These are phyloP conservation scores for Alectura lathami DNA, from an alignment of 2,113 vertebrate genomes.

Conservation along the genomic window DNA sequence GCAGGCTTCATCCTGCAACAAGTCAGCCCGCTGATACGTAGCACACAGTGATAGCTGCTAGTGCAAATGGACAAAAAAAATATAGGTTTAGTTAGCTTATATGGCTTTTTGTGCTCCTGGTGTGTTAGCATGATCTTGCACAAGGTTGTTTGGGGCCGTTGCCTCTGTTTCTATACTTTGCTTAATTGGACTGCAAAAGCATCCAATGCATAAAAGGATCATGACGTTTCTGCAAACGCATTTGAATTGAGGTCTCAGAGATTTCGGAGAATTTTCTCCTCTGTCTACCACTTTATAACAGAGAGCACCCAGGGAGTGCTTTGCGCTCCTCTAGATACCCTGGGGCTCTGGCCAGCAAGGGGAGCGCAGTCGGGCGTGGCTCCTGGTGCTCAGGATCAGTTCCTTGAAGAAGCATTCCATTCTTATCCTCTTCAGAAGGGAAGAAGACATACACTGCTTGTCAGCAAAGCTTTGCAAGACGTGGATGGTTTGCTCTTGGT, in stretches of 20 bases:
- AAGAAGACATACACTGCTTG: not conserved
- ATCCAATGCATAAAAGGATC: not conserved
- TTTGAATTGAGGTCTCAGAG: not conserved
- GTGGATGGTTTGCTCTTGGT: not conserved
- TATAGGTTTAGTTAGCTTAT: constrained; percentile 41
- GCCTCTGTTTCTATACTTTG: not conserved
- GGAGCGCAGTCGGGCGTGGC: not conserved
- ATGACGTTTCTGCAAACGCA: not conserved
- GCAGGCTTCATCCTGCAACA: constrained; percentile 29
- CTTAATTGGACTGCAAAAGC: constrained; percentile 42
- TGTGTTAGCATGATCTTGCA: not conserved
- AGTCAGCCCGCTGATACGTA: constrained; percentile 25
- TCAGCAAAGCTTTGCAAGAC: not conserved
- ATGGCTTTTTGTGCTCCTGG: not conserved
- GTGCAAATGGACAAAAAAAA: constrained; percentile 35
- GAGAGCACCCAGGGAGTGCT: not conserved
- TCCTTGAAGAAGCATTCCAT: not conserved
- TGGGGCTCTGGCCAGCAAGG: not conserved
- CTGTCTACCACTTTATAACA: not conserved
- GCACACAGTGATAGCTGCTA: not conserved
- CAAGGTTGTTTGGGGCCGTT: constrained; percentile 12
- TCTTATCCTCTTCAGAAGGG: not conserved
- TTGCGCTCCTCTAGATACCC: not conserved
- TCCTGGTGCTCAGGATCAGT: not conserved
- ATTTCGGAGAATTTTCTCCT: not conserved